Evolutionary conservation across 2,113 vertebrate species (phyloP).

Genomic region (Cynopterus brachyotis): DNA sequence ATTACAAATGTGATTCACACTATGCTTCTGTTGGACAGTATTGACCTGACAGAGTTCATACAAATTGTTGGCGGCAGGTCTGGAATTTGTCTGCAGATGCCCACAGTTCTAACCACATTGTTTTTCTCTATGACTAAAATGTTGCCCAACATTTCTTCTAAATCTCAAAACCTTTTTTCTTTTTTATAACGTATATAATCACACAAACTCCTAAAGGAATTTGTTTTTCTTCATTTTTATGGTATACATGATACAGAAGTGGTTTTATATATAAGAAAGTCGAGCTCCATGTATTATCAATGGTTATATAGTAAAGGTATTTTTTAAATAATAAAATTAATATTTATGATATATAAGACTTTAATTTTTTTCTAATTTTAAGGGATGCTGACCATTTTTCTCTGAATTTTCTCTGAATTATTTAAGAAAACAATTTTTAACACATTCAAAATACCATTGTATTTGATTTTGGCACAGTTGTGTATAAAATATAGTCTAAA

Average conservation of each 20-base stretch:
- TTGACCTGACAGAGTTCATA: background rate
- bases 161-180: background rate
- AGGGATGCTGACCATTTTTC: background rate
- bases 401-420: background rate
- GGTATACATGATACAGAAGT: background rate
- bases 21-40: background rate
- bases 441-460: background rate
- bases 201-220: background rate
- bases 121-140: background rate
- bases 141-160: background rate
- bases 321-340: conserved; percentile 11
- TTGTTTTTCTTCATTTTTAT: background rate
- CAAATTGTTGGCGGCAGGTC: background rate
- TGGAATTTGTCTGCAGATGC: background rate
- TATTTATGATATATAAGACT: background rate
- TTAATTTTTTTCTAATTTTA: background rate
- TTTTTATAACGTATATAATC: background rate
- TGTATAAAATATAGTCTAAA: background rate
- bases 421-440: background rate
- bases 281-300: background rate
- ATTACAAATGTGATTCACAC: background rate
- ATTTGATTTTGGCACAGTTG: background rate
- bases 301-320: background rate
- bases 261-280: background rate
- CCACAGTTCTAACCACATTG: background rate